phyloP scores from a whole-genome alignment of 2,797 vertebrate genomes.

The Hirundo rustica region DNA sequence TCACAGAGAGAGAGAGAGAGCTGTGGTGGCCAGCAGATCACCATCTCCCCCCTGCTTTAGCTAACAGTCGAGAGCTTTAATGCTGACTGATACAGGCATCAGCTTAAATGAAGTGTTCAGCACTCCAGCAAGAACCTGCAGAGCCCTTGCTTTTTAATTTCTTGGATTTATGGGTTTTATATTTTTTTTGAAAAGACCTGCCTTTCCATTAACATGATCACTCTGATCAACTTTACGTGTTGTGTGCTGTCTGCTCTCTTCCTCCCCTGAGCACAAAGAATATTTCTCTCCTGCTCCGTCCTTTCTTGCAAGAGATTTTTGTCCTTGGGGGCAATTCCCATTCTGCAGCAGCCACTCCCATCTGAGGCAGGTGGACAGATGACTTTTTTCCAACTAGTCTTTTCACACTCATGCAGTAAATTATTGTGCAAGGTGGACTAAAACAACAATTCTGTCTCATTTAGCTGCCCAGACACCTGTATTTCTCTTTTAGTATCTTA shows the following conservation, averaged over 20 bases:
- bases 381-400: not conserved
- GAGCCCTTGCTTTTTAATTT: not conserved
- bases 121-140: not conserved
- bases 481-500: not conserved
- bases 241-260: not conserved
- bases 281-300: not conserved
- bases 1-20: not conserved
- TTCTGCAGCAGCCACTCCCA: not conserved
- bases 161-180: not conserved
- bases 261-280: accelerated
- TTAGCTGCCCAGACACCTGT: not conserved
- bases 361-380: not conserved
- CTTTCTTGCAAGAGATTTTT: not conserved
- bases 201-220: not conserved
- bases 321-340: not conserved
- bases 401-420: not conserved
- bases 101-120: not conserved
- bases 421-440: not conserved
- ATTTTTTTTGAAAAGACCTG: not conserved
- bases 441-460: not conserved
- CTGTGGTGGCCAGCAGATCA: not conserved
- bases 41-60: not conserved
- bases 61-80: accelerated
- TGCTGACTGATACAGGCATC: not conserved
- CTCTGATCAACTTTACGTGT: not conserved